Conservation (phyloP, 1,140 invertebrate species). For the Oedothorax gibbosus region DNA sequence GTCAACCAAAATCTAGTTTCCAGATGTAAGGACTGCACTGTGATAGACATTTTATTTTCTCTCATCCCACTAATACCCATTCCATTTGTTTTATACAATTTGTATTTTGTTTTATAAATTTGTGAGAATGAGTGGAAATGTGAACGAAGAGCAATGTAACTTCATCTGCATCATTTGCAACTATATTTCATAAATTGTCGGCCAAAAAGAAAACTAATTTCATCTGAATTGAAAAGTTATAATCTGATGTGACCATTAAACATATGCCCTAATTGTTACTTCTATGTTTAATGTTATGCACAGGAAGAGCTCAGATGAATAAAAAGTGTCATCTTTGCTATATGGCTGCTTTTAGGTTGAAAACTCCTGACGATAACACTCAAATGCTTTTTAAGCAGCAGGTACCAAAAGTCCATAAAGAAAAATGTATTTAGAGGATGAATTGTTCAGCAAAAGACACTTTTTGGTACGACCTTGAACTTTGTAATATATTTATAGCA, state of each 20-base stretch:
- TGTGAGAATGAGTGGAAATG: conserved; percentile 51
- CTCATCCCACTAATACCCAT: conserved; percentile 58
- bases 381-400: conserved; percentile 25
- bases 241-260: conserved; percentile 48
- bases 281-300: conserved; percentile 52
- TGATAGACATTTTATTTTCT: conserved; percentile 57
- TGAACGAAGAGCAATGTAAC: conserved; percentile 19
- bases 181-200: conserved; percentile 54
- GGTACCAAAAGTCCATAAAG: conserved; percentile 24
- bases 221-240: conserved; percentile 56
- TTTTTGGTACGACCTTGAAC: conserved; percentile 61
- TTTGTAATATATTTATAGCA: conserved; percentile 63
- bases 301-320: conserved; percentile 37
- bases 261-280: conserved; percentile 41
- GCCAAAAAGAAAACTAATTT: conserved; percentile 58
- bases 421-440: conserved; percentile 43
- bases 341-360: conserved; percentile 38
- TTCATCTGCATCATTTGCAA: conserved; percentile 56
- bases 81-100: conserved; percentile 61
- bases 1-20: conserved; percentile 58
- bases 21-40: conserved; percentile 57
- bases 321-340: conserved; percentile 49
- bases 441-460: conserved; percentile 58
- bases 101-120: conserved; percentile 56
- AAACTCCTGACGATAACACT: conserved; percentile 41